Conservation (phyloP, 2,797 vertebrate genomes). For the Gymnopithys bicolor region DNA sequence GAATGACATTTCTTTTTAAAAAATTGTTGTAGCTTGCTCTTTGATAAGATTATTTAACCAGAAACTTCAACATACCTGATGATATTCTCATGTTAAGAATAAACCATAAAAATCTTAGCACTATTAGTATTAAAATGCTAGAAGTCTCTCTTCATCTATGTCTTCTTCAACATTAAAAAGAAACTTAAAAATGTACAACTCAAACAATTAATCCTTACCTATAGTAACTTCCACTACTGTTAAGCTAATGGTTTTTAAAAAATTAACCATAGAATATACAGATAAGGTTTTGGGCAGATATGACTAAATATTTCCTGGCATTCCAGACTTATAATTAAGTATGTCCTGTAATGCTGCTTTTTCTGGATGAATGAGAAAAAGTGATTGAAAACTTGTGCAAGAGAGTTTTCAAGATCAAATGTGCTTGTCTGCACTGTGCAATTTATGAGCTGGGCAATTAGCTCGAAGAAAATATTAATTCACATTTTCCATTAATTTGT, state of each 20-base stretch:
- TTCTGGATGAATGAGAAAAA: not conserved
- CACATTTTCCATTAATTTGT: constrained; percentile 65
- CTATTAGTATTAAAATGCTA: not conserved
- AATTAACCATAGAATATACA: not conserved
- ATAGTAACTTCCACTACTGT: not conserved
- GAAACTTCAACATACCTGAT: not conserved
- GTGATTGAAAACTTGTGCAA: not conserved
- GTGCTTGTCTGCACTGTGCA: not conserved
- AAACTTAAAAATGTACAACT: not conserved
- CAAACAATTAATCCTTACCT: not conserved
- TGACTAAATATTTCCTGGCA: not conserved
- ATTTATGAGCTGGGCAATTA: constrained; percentile 41
- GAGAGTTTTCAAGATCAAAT: constrained; percentile 11
- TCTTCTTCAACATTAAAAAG: not conserved
- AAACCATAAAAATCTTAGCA: not conserved
- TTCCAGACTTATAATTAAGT: not conserved
- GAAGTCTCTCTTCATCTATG: not conserved
- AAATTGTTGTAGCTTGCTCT: not conserved
- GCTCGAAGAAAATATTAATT: constrained; percentile 50
- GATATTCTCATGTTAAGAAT: not conserved
- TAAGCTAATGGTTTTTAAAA: not conserved
- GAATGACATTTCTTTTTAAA: not conserved
- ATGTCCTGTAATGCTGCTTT: not conserved
- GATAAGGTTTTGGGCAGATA: not conserved
- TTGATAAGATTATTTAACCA: not conserved